Evolutionary conservation across 2,888 invertebrate species (phyloP), one percentile per base, ranked within the genome.

Genomic region (Adela reaumurella): DNA sequence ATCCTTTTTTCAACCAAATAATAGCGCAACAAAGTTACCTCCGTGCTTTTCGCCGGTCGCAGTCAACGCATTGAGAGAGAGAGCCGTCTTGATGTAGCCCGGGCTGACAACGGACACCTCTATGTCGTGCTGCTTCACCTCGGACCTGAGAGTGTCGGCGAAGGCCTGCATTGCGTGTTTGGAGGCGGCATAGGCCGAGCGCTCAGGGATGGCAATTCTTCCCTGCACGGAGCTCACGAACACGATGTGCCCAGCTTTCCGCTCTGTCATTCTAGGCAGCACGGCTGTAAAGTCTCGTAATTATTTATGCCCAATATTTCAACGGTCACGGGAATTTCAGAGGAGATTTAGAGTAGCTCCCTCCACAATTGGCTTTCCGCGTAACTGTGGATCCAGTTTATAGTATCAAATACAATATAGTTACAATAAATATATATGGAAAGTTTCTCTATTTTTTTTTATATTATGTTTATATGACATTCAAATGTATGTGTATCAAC

Each of bases 121-220:
- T 43, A 98, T 80, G 51, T 90, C 89, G 56, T 87, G 79, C 50
- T 84, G 80, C 43, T 84, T 74, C 55, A 96, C 82, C 83, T 99
- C 99, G 19, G 95, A 89, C 57, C 97, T 81, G 43, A 97, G 74
- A 29, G 88, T 85, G 70, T 99, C 98, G 54, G 89, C 89, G 77
- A 96, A 97, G 14, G 96, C 97, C 78, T 97, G 94, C 49, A 95
- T 60, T 1, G 97, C 97, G 81, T 97, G 96, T 68, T 97, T 97
- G 0, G 96, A 92, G 17, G 97, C 95, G 48, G 89, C 84, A 78
- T 97, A 94, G 0, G 93, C 88, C 41, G 93, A 90, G 50, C 94
- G 86, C 55, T 88, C 87, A 2, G 98, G 97, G 60, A 97, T 83
- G 2, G 94, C 90, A 54, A 98, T 85, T 61, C 90, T 86, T 16